Base-by-base conservation (phyloP, 2,888 invertebrate species). In the Leucoptera coffeella region DNA sequence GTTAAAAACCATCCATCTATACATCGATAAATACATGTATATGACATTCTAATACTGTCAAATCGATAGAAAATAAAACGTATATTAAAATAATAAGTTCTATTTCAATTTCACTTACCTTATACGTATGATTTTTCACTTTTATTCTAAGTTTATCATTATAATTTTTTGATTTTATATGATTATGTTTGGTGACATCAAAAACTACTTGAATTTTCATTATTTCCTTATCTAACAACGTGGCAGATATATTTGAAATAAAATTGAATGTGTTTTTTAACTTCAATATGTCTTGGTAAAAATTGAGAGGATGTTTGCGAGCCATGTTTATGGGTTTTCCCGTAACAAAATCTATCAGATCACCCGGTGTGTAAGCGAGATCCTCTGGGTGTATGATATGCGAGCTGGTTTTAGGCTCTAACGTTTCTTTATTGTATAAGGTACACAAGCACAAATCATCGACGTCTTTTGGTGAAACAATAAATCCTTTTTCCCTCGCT, bases 121-220 rank as follows among this genome's bases (percentile, higher is more conserved):
- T 69, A 37, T 65, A 65, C 41, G 59, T 67, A 32, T 60, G 67
- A 4, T 58, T 62, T 35, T 51, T 60, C 33, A 67, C 65, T 43
- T 55, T 62, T 10, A 65, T 47, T 39, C 45, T 48, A 47, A 67
- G 47, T 23, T 52, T 30, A 36, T 69, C 69, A 33, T 46, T 44
- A 35, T 59, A 69, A 11, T 60, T 43, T 38, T 43, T 54, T 3
- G 65, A 62, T 38, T 64, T 64, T 2, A 64, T 39, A 17, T 40
- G 44, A 10, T 40, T 27, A 35, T 69, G 67, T 44, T 64, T 65
- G 1, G 61, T 60, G 6, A 58, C 65, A 33, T 69, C 69, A 33
- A 69, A 64, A 17, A 69, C 32, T 33, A 67, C 41, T 39, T 69
- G 69, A 32, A 69, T 29, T 40, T 64, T 64, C 55, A 69, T 64